Base-by-base conservation (phyloP, 2,797 vertebrate genomes). In the Chelonia mydas region DNA sequence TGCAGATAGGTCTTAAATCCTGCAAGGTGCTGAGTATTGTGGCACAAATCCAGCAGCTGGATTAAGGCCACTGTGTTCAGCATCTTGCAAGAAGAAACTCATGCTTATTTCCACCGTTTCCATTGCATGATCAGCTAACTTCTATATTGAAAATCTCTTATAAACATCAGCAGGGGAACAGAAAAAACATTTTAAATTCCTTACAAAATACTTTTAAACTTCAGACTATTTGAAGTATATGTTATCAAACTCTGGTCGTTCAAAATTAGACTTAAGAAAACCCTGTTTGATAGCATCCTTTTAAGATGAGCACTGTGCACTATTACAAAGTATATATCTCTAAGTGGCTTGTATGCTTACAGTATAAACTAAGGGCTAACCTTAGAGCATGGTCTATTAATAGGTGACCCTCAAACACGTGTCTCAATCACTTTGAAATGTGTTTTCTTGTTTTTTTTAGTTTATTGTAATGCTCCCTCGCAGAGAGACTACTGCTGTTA, bases 361-460 rank as follows among this genome's bases (percentile, higher is more conserved):
- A 4, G n/a, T 8, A 0, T 6, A n/a, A 59, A 4, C 81, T 19
- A n/a, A 57, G 8, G 65, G n/a, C n/a, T 51, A 8, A 0, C 37
- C 16, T 2, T 25, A 0, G 72, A 85, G 79, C 0, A 0, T 3
- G 37, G 21, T 53, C 45, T n/a, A 74, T 17, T 5, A 11, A 6
- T 0, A 4, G 7, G 51, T 1, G 8, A 21, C 86, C 82, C 88
- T 84, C n/a, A 45, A 6, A 0, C 92, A 27, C 54, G 59, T 28
- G 54, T 1, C 33, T n/a, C 57, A 57, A 1, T 45, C 76, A 0
- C 0, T 2, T 80, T 53, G 45, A 59, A 89, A 94, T 45, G 89
- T 95, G 59, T 91, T 81, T 86, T 87, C 93, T 93, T 78, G 86
- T 53, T 87, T 76, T 61, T 53, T 95, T 93, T 54, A 89, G 87